A percentile compares a stretch with the other conserved stretches of the same genome.
Evolutionary conservation across 2,797 vertebrate species (phyloP).

Genomic region (Oryzias sinensis): DNA sequence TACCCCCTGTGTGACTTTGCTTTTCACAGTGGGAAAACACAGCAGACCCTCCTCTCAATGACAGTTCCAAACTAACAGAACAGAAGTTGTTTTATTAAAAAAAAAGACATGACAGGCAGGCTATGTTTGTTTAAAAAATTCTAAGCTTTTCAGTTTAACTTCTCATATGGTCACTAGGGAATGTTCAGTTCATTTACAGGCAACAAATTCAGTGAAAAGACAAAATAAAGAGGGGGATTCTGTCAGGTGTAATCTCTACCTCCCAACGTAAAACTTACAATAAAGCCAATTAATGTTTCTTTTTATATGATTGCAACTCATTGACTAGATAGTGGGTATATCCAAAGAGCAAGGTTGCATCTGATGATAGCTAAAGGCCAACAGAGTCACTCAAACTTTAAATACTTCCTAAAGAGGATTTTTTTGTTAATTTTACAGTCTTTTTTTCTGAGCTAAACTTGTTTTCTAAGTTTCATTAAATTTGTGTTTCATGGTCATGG

Average conservation of each 20-base stretch:
- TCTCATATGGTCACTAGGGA: slow-evolving; percentile 23
- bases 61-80: slow-evolving; percentile 27
- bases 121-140: slow-evolving; percentile 16
- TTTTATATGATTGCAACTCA: slow-evolving; percentile 53
- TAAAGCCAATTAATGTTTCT: slow-evolving; percentile 74
- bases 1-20: slow-evolving; percentile 70
- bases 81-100: slow-evolving; percentile 21
- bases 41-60: slow-evolving; percentile 45
- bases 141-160: slow-evolving; percentile 15
- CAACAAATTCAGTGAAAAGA: slow-evolving; percentile 39
- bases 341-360: slow-evolving; percentile 67
- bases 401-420: slow-evolving; percentile 47
- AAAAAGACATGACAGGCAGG: slow-evolving; percentile 5
- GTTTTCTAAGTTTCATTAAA: slow-evolving; percentile 37
- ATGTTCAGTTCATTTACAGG: slow-evolving; percentile 39
- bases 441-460: slow-evolving; percentile 40
- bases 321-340: slow-evolving; percentile 59
- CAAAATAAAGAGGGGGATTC: slow-evolving; percentile 29
- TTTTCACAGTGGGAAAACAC: slow-evolving; percentile 56
- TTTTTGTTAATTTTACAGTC: slow-evolving; percentile 39
- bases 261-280: slow-evolving; percentile 71
- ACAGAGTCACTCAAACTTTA: slow-evolving; percentile 53
- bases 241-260: slow-evolving; percentile 57
- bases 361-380: slow-evolving; percentile 62
- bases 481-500: slow-evolving; percentile 47